Evolutionary conservation across 1,140 invertebrate genomes (phyloP), one percentile per base, ranked within the genome.

Genomic region (Cydia amplana): DNA sequence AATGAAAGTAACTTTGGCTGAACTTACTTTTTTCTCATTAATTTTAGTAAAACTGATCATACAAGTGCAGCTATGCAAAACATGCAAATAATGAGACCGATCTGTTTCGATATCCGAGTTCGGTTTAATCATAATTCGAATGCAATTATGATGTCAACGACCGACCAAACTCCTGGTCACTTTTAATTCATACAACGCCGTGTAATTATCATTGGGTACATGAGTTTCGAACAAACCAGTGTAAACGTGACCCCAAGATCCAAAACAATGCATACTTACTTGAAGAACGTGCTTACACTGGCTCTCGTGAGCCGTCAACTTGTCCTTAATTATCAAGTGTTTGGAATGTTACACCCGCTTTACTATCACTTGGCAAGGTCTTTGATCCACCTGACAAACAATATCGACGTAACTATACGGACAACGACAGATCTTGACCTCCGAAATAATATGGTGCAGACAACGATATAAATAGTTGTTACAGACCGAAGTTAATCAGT

Each of bases 351-450:
- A 51, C n/a, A 18, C 5, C 12, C 49, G 28, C 64, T 25, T 32
- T 20, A 70, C 65, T 70, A 70, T 70, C 65, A 36, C 65, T 70
- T 70, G 9, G 65, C 65, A 70, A 70, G 65, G 65, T 70, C 65
- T 16, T n/a, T 36, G 32, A 36, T 70, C 1, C 65, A 40, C 65
- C 64, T 70, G 65, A 20, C 36, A 32, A 32, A 32, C 64, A 36
- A 40, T 70, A 70, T 36, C 28, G 65, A 67, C 64, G 23, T 64
- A 64, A 67, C 64, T 36, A 70, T 12, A 23, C 65, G 65, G 65
- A 70, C 32, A 70, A 70, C 64, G 32, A 70, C 65, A 70, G 65
- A 36, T 70, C 28, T 70, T 70, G 65, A 70, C 65, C 65, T 70
- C 65, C 65, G 36, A 36, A 36, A 36, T 70, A 40, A 70, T 70